Percentiles rank a stretch among this genome's conserved stretches.
Evolutionary conservation across 2,888 invertebrate genomes (phyloP).

Genomic region (Phyllotreta cruciferae): DNA sequence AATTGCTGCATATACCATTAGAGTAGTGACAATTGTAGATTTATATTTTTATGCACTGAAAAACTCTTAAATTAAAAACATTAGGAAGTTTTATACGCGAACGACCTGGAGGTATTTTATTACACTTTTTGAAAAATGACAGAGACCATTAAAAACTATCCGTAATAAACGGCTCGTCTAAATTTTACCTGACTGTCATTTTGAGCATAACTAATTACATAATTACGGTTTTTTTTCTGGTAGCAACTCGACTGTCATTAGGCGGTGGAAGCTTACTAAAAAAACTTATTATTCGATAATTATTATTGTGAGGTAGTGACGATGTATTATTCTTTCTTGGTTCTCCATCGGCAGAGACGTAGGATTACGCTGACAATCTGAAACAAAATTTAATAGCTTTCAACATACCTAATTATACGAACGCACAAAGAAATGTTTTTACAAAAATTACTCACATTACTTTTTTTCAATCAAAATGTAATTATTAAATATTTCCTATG

Average conservation of each 20-base stretch:
- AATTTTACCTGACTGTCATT: constrained; percentile 59
- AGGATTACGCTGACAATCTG: background rate
- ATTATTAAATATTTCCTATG: background rate
- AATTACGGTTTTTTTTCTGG: constrained; percentile 59
- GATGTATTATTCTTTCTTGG: constrained; percentile 45
- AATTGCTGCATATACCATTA: constrained; percentile 14
- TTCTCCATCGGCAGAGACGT: constrained; percentile 42
- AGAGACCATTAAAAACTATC: constrained; percentile 49
- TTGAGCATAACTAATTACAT: constrained; percentile 60
- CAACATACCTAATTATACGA: too few relatives aligned
- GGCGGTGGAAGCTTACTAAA: constrained; percentile 46
- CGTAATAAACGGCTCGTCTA: constrained; percentile 52
- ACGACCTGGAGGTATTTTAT: background rate
- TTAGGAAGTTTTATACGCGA: background rate
- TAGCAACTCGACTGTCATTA: constrained; percentile 54
- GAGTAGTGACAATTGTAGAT: constrained; percentile 7
- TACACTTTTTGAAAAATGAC: constrained; percentile 41
- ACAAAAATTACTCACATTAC: too few relatives aligned
- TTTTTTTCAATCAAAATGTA: constrained; percentile 5
- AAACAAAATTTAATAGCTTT: too few relatives aligned
- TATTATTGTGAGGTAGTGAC: constrained; percentile 52
- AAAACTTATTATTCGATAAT: constrained; percentile 55
- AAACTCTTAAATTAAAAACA: background rate
- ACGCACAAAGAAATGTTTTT: too few relatives aligned
- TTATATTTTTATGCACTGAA: too few relatives aligned